These are phyloP conservation scores for Drosophila azteca DNA, from an alignment of 1,140 invertebrate genomes.

Conservation along the genomic window DNA sequence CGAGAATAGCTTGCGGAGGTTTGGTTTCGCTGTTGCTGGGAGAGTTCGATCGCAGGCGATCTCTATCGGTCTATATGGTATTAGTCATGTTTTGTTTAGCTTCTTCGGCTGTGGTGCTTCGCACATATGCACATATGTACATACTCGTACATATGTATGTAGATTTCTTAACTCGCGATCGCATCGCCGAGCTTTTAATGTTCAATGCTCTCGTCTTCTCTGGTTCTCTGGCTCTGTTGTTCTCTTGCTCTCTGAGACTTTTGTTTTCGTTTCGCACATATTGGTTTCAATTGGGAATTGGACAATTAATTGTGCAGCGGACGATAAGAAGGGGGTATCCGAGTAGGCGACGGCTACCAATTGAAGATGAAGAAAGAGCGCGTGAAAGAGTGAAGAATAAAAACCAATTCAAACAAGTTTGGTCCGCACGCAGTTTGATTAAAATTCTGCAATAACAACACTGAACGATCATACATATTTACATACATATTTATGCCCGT, in stretches of 20 bases:
- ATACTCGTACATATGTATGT: too few species aligned
- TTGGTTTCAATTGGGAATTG: conserved; percentile 67
- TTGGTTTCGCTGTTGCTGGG: conserved; percentile 4
- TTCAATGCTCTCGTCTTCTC: too few species aligned
- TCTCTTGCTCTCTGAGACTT: conserved; percentile 10
- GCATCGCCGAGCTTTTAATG: not conserved
- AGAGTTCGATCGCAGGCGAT: conserved; percentile 3
- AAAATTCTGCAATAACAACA: conserved; percentile 30
- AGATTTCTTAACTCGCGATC: too few species aligned
- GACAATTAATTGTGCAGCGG: conserved; percentile 68
- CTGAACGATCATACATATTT: conserved; percentile 18
- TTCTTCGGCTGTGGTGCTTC: not conserved
- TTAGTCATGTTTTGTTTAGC: conserved; percentile 47
- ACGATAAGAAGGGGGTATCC: conserved; percentile 12
- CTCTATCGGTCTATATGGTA: conserved; percentile 4
- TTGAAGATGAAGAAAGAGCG: conserved; percentile 21
- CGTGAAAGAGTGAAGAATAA: conserved; percentile 15
- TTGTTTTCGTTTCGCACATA: conserved; percentile 60
- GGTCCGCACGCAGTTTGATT: conserved; percentile 35
- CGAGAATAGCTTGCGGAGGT: conserved; percentile 20
- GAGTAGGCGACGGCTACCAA: conserved; percentile 35
- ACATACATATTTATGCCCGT: conserved; percentile 4
- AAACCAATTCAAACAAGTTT: conserved; percentile 70
- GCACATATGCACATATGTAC: too few species aligned
- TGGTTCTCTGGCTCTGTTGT: not conserved